Conservation (phyloP, 2,113 vertebrate genomes). For the Vombatus ursinus region DNA sequence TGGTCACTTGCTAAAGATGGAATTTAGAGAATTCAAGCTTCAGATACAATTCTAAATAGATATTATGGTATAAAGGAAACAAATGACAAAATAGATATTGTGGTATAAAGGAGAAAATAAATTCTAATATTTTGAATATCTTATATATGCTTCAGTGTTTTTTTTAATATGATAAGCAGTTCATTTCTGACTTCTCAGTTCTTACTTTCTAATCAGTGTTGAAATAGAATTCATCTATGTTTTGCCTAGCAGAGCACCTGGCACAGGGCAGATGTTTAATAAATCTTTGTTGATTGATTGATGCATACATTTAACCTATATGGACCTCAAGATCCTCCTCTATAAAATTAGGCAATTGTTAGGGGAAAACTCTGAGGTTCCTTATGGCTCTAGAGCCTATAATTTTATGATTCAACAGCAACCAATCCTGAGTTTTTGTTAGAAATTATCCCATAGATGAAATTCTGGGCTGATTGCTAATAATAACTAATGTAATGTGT, state of each 20-base stretch:
- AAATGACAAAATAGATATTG: not conserved
- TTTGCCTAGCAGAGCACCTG: not conserved
- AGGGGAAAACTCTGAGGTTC: not conserved
- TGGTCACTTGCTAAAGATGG: not conserved
- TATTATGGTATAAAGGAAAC: not conserved
- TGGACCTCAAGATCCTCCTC: not conserved
- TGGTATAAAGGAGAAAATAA: not conserved
- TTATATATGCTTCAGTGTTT: not conserved
- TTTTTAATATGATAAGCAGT: constrained; percentile 1
- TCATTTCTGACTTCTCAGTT: not conserved
- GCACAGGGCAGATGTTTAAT: not conserved
- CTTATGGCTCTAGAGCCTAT: not conserved
- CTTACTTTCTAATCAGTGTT: not conserved
- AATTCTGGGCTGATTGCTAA: not conserved
- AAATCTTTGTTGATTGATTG: not conserved
- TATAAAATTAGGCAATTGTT: not conserved
- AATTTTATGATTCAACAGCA: not conserved
- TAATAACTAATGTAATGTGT: not conserved
- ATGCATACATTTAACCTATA: not conserved
- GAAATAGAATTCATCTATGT: not conserved
- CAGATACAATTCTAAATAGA: not conserved
- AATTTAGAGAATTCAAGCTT: not conserved
- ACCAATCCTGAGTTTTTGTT: not conserved
- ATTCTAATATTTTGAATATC: not conserved
- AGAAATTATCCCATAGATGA: not conserved